phyloP scores from a whole-genome alignment of 2,888 invertebrate species.

The Julus scanicus region DNA sequence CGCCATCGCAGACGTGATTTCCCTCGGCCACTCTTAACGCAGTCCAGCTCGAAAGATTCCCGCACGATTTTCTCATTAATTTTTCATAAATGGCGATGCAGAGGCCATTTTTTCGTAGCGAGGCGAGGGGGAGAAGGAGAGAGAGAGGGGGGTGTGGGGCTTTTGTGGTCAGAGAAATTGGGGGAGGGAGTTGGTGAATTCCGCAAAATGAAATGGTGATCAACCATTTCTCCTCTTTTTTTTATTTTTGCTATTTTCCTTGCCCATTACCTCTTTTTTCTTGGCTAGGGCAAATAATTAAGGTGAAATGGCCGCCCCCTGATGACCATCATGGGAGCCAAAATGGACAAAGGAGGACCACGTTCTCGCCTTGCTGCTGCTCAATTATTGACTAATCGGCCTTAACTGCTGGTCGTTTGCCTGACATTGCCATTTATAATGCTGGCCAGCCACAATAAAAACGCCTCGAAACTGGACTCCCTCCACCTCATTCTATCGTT shows the following conservation, averaged over 20 bases:
- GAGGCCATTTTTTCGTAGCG: slow-evolving; percentile 28
- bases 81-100: slow-evolving; percentile 47
- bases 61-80: slow-evolving; percentile 40
- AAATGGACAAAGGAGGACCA: slow-evolving; percentile 52
- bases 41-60: slow-evolving; percentile 3
- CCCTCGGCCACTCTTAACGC: slow-evolving; percentile 44
- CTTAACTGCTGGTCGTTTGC: slow-evolving; percentile 51
- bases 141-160: not conserved
- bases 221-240: slow-evolving; percentile 48
- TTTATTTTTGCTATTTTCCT: slow-evolving; percentile 46
- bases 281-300: slow-evolving; percentile 39
- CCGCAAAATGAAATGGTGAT: slow-evolving; percentile 51
- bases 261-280: slow-evolving; percentile 31
- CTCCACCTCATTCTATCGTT: not conserved
- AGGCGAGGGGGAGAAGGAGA: not conserved
- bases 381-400: slow-evolving; percentile 53
- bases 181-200: not conserved
- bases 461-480: not conserved
- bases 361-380: slow-evolving; percentile 48
- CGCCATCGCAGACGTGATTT: slow-evolving; percentile 9
- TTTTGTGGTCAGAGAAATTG: slow-evolving; percentile 2
- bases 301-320: slow-evolving; percentile 42
- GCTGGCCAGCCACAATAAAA: slow-evolving; percentile 46
- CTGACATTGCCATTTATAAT: slow-evolving; percentile 51
- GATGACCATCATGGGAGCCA: slow-evolving; percentile 52